Evolutionary conservation across 2,113 vertebrate species (phyloP).

Genomic region (Engystomops pustulosus): DNA sequence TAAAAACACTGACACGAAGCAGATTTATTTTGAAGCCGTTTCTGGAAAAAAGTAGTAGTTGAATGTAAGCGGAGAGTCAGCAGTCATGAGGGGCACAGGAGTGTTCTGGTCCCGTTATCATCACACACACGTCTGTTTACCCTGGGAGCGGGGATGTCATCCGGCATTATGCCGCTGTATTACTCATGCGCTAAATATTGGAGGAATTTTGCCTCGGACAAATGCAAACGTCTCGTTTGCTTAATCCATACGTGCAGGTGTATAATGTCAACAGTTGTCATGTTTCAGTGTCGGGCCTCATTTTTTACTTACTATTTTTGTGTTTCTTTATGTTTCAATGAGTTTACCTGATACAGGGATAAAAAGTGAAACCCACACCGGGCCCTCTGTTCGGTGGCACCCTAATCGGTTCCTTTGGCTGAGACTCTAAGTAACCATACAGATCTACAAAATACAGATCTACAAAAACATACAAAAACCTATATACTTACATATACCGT

Average conservation of each 20-base stretch:
- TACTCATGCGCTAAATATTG: not conserved
- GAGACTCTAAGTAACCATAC: too few species aligned
- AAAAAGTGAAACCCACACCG: not conserved
- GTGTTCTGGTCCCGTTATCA: not conserved
- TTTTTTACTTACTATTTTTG: not conserved
- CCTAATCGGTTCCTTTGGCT: not conserved
- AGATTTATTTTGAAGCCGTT: slow-evolving; percentile 7
- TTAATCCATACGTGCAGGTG: not conserved
- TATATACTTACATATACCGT: too few species aligned
- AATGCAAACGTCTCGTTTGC: not conserved
- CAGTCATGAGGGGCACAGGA: slow-evolving; percentile 20
- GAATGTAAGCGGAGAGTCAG: slow-evolving; percentile 40
- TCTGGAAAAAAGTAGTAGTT: slow-evolving; percentile 25
- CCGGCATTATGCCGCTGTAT: not conserved
- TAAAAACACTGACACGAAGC: not conserved
- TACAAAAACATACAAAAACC: too few species aligned
- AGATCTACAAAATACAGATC: too few species aligned
- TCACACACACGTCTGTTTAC: slow-evolving; percentile 6
- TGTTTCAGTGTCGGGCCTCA: not conserved
- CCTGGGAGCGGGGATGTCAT: not conserved
- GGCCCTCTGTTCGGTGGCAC: not conserved
- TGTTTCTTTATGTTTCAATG: too few species aligned
- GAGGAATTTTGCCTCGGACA: too few species aligned
- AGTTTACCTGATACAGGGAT: not conserved
- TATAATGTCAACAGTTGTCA: not conserved